These are phyloP conservation scores for Teleopsis dalmanni DNA, from an alignment of 1,140 invertebrate genomes.

Conservation along the genomic window DNA sequence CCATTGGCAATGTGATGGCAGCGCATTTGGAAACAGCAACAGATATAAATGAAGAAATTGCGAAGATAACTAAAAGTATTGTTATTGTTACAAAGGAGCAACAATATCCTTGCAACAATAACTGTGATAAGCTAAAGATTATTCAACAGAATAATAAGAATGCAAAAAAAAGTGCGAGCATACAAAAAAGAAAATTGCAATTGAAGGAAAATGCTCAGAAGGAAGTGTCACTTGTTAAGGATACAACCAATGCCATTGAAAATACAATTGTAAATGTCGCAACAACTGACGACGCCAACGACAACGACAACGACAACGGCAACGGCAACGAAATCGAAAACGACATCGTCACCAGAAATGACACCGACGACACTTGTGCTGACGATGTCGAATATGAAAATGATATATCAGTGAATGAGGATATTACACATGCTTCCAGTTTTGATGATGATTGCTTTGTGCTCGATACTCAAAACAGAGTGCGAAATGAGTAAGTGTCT, in stretches of 20 bases:
- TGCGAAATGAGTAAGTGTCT: constrained; percentile 24
- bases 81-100: too few species aligned
- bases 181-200: too few species aligned
- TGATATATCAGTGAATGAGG: background rate
- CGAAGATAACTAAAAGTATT: too few species aligned
- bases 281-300: background rate
- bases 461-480: background rate
- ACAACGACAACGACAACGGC: background rate
- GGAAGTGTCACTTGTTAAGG: too few species aligned
- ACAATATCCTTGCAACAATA: too few species aligned
- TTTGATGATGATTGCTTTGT: constrained; percentile 16
- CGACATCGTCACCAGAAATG: background rate
- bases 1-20: background rate
- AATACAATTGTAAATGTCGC: background rate
- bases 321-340: too few species aligned
- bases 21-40: background rate
- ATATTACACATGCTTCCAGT: constrained; percentile 13
- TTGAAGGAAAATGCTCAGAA: too few species aligned
- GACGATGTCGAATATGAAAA: background rate
- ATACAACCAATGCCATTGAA: background rate
- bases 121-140: too few species aligned
- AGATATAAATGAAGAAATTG: background rate
- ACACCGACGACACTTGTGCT: background rate
- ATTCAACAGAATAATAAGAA: too few species aligned
- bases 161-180: too few species aligned